Evolutionary conservation across 2,888 invertebrate species (phyloP), one percentile per base, ranked within the genome.

Genomic region (Sesia bembeciformis): DNA sequence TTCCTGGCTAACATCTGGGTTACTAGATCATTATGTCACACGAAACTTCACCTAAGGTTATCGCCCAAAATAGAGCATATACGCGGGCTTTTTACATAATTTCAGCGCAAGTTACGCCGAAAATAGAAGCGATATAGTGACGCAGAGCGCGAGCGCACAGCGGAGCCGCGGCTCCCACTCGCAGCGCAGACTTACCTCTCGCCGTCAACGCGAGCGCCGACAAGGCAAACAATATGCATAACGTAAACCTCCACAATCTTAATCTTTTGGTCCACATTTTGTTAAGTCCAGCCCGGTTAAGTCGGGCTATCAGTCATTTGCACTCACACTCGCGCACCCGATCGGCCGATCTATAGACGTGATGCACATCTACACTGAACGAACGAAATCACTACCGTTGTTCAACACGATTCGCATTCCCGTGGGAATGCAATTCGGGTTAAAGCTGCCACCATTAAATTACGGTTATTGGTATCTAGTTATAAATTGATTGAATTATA

Each of bases 1-100:
- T 62, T 7, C 23, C 56, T 23, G 23, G 58, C 59, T 58, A 62
- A 62, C 60, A 74, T 72, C 64, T 81, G 67, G 82, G 78, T 81
- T 76, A 81, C 68, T 76, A 65, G 78, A 77, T 75, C 78, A 74
- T 74, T 80, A 76, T 78, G 79, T 78, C 76, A 75, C 73, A 74
- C 67, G 76, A 71, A 78, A 78, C 74, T 74, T 78, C 73, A 68
- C 71, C 80, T 84, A 82, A 85, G 84, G 87, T 83, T 88, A 85
- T 77, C 66, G 78, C 85, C 83, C 76, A 81, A 88, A 89, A 89
- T 88, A 88, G 86, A 77, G 72, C 79, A 78, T 81, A 83, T 84
- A 84, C 82, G 81, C 78, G 83, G 81, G 85, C 84, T 88, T 90
- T 90, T 90, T 90, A 90, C 90, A 90, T 90, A 90, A 90, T 90